These are phyloP conservation scores for Orthosia incerta DNA, from an alignment of 2,888 invertebrate species.

Conservation along the genomic window DNA sequence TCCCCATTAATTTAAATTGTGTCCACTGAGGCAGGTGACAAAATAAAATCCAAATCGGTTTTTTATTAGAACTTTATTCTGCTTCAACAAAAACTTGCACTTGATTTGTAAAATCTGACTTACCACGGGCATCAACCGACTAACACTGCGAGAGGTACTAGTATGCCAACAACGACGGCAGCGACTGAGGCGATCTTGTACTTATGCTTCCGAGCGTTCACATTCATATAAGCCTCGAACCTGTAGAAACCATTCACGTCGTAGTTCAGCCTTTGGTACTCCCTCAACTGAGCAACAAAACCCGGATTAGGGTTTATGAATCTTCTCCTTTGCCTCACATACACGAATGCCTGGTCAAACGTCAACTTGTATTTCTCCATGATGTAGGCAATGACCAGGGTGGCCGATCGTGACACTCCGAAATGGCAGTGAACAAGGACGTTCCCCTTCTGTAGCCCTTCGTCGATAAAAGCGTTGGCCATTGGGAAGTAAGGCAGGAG, in stretches of 20 bases:
- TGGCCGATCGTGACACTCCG: conserved; percentile 98
- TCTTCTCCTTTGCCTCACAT: conserved; percentile 95
- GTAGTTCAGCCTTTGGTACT: conserved; percentile 87
- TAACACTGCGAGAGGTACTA: conserved; percentile 83
- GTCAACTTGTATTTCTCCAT: conserved; percentile 96
- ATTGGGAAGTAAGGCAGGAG: conserved; percentile 88
- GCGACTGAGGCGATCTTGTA: conserved; percentile 85
- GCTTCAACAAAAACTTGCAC: conserved; percentile 58
- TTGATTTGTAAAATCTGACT: conserved; percentile 41
- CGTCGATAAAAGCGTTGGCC: conserved; percentile 87
- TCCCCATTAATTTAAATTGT: conserved; percentile 6
- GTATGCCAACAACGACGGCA: conserved; percentile 79
- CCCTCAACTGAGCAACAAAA: conserved; percentile 97
- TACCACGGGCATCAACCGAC: conserved; percentile 74
- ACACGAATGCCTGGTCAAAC: conserved; percentile 96
- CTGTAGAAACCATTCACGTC: conserved; percentile 81
- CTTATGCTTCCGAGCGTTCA: conserved; percentile 83
- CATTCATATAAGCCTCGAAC: conserved; percentile 84
- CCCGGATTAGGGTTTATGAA: conserved; percentile 99
- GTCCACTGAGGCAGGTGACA: not conserved
- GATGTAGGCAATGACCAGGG: conserved; percentile 98
- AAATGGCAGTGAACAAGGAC: conserved; percentile 98
- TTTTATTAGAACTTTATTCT: conserved; percentile 49
- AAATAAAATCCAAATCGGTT: conserved; percentile 16
- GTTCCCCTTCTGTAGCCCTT: conserved; percentile 92